Conservation (phyloP, 2,888 invertebrate species). For the Brachyptera risi region DNA sequence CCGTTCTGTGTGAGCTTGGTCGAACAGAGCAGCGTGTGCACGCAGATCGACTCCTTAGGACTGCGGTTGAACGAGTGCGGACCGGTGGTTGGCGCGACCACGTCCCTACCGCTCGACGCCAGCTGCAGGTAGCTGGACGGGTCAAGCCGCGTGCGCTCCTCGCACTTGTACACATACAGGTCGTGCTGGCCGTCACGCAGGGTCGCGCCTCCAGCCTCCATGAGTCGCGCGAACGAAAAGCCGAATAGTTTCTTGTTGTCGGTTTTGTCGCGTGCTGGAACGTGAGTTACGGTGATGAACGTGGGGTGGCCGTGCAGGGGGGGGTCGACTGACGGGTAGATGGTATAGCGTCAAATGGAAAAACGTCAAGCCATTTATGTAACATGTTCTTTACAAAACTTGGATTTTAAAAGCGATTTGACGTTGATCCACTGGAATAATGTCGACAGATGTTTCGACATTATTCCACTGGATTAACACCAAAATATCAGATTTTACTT, state of each 20-base stretch:
- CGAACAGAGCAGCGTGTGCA: conserved; percentile 83
- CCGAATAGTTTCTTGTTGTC: conserved; percentile 85
- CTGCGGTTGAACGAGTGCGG: conserved; percentile 61
- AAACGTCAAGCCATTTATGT: no score
- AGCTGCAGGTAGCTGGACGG: conserved; percentile 50
- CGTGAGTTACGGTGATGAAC: no score
- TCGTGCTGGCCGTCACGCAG: conserved; percentile 84
- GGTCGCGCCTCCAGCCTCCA: conserved; percentile 89
- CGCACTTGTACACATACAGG: conserved; percentile 90
- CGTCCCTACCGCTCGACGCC: conserved; percentile 53
- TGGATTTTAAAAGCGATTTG: no score
- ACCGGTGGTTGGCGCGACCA: conserved; percentile 23
- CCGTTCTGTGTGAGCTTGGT: conserved; percentile 96
- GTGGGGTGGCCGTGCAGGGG: no score
- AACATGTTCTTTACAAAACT: no score
- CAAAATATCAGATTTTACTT: no score
- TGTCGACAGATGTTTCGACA: no score
- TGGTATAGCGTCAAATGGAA: no score
- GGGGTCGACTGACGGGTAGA: no score
- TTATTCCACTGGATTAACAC: no score
- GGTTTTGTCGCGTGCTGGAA: conserved; percentile 75
- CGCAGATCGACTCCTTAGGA: conserved; percentile 76
- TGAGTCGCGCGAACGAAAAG: conserved; percentile 84
- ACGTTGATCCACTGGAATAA: no score
- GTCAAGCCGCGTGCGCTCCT: conserved; percentile 69